phyloP scores from a whole-genome alignment of 2,888 invertebrate species.

The Aphrophora alni region DNA sequence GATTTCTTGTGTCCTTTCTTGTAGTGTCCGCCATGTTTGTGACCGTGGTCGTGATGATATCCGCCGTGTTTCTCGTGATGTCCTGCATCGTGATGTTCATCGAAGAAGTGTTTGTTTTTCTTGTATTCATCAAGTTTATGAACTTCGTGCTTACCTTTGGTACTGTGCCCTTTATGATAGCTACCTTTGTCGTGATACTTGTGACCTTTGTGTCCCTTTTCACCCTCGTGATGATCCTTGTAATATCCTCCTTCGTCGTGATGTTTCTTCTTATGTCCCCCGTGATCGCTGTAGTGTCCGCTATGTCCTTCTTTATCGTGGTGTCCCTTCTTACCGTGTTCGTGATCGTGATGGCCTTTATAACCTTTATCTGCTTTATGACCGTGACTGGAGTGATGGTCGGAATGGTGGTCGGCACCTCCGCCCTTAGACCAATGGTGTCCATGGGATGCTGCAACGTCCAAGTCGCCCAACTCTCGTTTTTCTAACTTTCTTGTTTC shows the following conservation, averaged over 20 bases:
- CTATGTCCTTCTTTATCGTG: constrained; percentile 71
- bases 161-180: constrained; percentile 84
- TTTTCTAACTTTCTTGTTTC: neutral
- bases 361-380: constrained; percentile 76
- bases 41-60: constrained; percentile 78
- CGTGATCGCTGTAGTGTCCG: constrained; percentile 68
- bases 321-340: constrained; percentile 74
- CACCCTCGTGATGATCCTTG: constrained; percentile 68
- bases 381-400: constrained; percentile 69
- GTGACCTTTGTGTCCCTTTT: constrained; percentile 71
- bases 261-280: constrained; percentile 68
- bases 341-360: constrained; percentile 71
- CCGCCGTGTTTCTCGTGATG: constrained; percentile 81
- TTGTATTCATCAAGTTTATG: constrained; percentile 86
- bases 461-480: constrained; percentile 9
- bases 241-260: constrained; percentile 71
- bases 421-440: constrained; percentile 68
- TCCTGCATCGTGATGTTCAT: constrained; percentile 82
- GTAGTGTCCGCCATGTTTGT: constrained; percentile 81
- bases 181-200: constrained; percentile 72
- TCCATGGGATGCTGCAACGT: constrained; percentile 53
- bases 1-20: constrained; percentile 84
- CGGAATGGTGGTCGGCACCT: constrained; percentile 70
- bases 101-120: constrained; percentile 86
- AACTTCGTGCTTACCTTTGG: constrained; percentile 84